phyloP scores from a whole-genome alignment of 2,888 invertebrate genomes.

The Lymantria dispar region DNA sequence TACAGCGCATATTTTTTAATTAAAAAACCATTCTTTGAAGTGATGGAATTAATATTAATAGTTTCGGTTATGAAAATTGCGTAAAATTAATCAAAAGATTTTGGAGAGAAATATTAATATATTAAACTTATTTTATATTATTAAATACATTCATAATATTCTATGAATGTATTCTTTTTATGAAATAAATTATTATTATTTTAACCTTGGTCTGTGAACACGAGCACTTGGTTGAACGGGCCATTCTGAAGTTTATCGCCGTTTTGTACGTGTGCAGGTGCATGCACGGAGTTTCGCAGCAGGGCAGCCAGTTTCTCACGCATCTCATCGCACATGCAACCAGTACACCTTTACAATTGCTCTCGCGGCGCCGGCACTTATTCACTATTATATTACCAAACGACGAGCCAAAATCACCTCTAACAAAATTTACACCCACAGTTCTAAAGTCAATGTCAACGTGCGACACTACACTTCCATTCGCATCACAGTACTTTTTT shows the following conservation, averaged over 20 bases:
- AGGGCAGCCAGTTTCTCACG: conserved; percentile 71
- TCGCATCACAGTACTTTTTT: conserved; percentile 3
- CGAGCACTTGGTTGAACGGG: conserved; percentile 57
- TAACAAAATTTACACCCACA: conserved; percentile 37
- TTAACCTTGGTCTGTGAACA: conserved; percentile 68
- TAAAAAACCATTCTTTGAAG: no score
- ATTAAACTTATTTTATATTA: no score
- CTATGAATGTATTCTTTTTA: no score
- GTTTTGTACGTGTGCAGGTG: conserved; percentile 48
- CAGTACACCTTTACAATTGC: conserved; percentile 31
- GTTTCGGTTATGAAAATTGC: no score
- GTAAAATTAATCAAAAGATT: no score
- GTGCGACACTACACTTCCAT: conserved; percentile 27
- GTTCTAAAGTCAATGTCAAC: conserved; percentile 37
- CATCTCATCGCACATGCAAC: conserved; percentile 75
- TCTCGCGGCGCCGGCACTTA: conserved; percentile 57
- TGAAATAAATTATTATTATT: no score
- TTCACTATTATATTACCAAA: conserved; percentile 31
- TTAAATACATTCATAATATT: no score
- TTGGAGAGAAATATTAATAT: no score
- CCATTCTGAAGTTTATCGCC: conserved; percentile 66
- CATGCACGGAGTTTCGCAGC: conserved; percentile 61
- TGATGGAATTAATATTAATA: no score
- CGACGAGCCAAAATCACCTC: conserved; percentile 35
- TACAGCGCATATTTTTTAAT: no score